These are phyloP conservation scores for Erebia epiphron DNA, from an alignment of 2,888 invertebrate genomes.

Conservation along the genomic window DNA sequence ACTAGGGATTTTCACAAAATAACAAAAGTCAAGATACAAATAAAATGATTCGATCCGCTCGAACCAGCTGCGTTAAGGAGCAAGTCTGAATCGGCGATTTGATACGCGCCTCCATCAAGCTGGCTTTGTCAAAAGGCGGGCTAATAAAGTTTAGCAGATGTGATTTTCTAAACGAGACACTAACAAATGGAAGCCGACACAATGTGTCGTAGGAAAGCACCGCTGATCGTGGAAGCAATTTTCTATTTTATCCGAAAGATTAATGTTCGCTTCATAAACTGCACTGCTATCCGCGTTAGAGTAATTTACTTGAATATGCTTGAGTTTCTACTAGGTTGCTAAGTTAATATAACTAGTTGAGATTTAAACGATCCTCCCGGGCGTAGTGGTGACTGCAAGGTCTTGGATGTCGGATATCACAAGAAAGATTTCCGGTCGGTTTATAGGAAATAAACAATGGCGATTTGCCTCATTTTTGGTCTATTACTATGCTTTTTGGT, in stretches of 20 bases:
- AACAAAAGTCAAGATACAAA: conserved; percentile 78
- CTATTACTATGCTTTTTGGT: too few species aligned
- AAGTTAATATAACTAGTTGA: background rate
- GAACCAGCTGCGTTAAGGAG: conserved; percentile 80
- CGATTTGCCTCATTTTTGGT: background rate
- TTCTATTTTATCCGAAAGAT: conserved; percentile 43
- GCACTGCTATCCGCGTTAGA: conserved; percentile 34
- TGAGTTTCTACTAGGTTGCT: background rate
- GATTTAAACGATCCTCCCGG: background rate
- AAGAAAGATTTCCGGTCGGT: background rate
- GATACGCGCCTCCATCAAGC: conserved; percentile 81
- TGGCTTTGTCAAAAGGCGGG: conserved; percentile 75
- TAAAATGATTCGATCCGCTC: conserved; percentile 76
- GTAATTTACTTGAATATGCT: conserved; percentile 33
- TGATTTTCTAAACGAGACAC: conserved; percentile 80
- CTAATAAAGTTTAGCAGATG: conserved; percentile 81
- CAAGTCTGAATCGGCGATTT: conserved; percentile 74
- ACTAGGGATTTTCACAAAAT: conserved; percentile 75
- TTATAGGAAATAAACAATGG: background rate
- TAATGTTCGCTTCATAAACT: conserved; percentile 38
- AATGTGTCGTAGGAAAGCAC: conserved; percentile 45
- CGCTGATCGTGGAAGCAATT: conserved; percentile 54
- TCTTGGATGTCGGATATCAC: background rate
- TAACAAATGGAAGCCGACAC: conserved; percentile 70
- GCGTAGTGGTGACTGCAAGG: background rate